Base-by-base conservation (phyloP, 2,888 invertebrate species). In the Cloeon dipterum region DNA sequence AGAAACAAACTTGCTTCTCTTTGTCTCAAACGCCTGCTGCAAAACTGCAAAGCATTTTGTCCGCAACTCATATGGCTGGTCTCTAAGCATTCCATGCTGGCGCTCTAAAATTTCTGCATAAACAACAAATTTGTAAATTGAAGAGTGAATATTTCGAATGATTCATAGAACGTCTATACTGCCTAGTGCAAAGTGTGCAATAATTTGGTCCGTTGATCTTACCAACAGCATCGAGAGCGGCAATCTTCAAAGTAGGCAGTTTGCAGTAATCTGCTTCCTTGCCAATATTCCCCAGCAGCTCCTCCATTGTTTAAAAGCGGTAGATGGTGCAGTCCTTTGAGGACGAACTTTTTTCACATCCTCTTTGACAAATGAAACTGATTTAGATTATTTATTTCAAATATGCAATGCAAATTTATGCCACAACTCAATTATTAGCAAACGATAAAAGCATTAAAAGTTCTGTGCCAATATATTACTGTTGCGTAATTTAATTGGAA, bases 161-260 rank as follows among this genome's bases (percentile, higher is more conserved):
- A n/a, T n/a, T n/a, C n/a, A n/a, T n/a, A n/a, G n/a, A n/a, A n/a
- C n/a, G n/a, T n/a, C n/a, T n/a, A n/a, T n/a, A n/a, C n/a, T n/a
- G n/a, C n/a, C n/a, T n/a, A n/a, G n/a, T n/a, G n/a, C n/a, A n/a
- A n/a, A n/a, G n/a, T n/a, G n/a, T n/a, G n/a, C n/a, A n/a, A n/a
- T n/a, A n/a, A 11, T 38, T 35, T 16, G 7, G 20, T 23, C 16
- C 38, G 41, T 41, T 42, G 42, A 40, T 50, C 56, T 62, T 64
- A 86, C 88, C 85, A 55, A 79, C 68, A 46, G 83, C 83, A 60
- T 82, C 79, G 61, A 85, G 82, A 50, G 83, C 78, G 46, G 81
- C 68, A 59, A 79, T 77, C 51, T 76, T 72, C 46, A 89, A 58
- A 45, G 67, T 65, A 40, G 69, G 63, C 49, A 75, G 62, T 58